Base-by-base conservation (phyloP, 2,888 invertebrate genomes). In the Machimus rusticus region DNA sequence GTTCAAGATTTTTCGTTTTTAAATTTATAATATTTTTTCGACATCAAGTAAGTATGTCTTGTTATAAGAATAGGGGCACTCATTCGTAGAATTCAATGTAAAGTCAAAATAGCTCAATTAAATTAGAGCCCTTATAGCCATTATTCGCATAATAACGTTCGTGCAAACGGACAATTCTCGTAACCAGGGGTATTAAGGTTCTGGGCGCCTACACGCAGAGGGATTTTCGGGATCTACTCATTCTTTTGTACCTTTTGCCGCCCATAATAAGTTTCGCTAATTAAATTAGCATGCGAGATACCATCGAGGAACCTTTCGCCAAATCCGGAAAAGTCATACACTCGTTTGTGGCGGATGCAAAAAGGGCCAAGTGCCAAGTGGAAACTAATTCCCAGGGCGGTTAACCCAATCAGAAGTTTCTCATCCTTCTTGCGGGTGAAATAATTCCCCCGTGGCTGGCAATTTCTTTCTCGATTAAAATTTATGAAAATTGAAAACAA, bases 401-500 rank as follows among this genome's bases (percentile, higher is more conserved):
- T 85, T 85, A 85, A 85, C 74, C 66, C 51, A 85, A 85, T 85
- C 74, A 85, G 74, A 74, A 85, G 85, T 85, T 85, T 37, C 85
- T 74, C 74, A 74, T 85, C 74, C 74, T 85, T 74, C 19, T 74
- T 28, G 43, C 14, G 28, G 66, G 66, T 19, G 31, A 19, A 28
- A 23, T 46, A 74, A 85, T 46, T 74, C 74, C 31, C 9, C 85
- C 6, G 39, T 85, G 66, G 66, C 28, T 85, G 39, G 74, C 28
- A 74, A 74, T 74, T 74, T 85, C 46, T 74, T 85, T 85, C 34
- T 74, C 74, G 74, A 85, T 85, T 85, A 85, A 85, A 85, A 85
- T 85, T 85, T 85, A 74, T 74, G 85, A 85, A 85, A 85, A 85
- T 85, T 74, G 74, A 85, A 85, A 85, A 85, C 85, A 85, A 85